A percentile compares a stretch with the other conserved stretches of the same genome.
Evolutionary conservation across 2,113 vertebrate species (phyloP).

Genomic region (Lynx canadensis): DNA sequence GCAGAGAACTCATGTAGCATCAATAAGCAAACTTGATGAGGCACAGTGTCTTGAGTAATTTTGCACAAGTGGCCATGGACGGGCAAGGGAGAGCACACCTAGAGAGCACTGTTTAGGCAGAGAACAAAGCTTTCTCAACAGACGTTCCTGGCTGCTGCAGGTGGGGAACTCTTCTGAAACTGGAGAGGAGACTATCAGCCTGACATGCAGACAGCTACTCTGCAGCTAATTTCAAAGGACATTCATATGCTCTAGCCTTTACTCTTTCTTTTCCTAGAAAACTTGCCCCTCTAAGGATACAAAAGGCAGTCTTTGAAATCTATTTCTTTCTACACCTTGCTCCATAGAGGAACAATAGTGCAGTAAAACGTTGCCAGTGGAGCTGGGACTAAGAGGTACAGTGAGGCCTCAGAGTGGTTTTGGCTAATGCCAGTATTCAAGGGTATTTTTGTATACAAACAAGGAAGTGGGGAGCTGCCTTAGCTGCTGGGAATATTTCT

Average conservation of each 20-base stretch:
- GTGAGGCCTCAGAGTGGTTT: background rate
- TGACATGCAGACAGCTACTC: background rate
- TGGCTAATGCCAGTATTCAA: background rate
- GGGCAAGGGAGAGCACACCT: background rate
- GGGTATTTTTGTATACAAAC: background rate
- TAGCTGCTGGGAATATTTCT: background rate
- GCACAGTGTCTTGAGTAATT: background rate
- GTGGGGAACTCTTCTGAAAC: background rate
- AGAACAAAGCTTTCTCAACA: constrained; percentile 3
- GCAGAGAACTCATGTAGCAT: background rate
- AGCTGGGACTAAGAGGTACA: background rate
- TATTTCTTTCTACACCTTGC: background rate
- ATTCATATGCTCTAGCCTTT: background rate
- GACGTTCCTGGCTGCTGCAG: background rate
- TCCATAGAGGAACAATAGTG: background rate
- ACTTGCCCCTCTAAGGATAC: background rate
- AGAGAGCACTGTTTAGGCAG: background rate
- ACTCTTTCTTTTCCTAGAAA: background rate
- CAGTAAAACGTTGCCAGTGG: background rate
- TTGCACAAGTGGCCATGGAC: background rate
- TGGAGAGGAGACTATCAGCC: background rate
- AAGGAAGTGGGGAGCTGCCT: background rate
- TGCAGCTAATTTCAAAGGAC: constrained; percentile 37
- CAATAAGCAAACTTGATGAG: background rate
- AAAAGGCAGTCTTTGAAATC: constrained; percentile 18